These are phyloP conservation scores for Pterophyllum scalare DNA, from an alignment of 2,113 vertebrate genomes.

Conservation along the genomic window DNA sequence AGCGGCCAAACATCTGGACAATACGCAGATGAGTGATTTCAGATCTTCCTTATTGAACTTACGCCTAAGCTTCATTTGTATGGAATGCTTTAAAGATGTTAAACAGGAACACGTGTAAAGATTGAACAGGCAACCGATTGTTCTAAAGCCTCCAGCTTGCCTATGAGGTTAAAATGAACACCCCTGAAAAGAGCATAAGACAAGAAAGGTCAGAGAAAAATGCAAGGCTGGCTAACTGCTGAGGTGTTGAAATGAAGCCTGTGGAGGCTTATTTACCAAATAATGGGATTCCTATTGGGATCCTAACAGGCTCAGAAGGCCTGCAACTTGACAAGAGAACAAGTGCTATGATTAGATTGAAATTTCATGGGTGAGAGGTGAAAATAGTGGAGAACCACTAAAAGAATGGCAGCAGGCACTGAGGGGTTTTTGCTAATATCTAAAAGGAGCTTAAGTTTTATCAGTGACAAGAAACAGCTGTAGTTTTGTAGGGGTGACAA, in stretches of 20 bases:
- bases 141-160: neutral
- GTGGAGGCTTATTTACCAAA: constrained; percentile 28
- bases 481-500: neutral
- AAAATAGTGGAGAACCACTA: neutral
- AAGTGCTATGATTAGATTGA: constrained; percentile 32
- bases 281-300: constrained; percentile 21
- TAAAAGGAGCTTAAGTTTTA: neutral
- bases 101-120: neutral
- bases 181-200: neutral
- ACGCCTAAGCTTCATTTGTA: too few species aligned
- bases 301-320: constrained; percentile 29
- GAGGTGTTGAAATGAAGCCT: neutral
- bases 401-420: neutral
- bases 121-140: neutral
- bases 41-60: too few species aligned
- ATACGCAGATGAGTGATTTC: too few species aligned
- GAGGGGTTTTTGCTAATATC: neutral
- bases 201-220: neutral
- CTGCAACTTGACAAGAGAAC: constrained; percentile 23
- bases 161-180: neutral
- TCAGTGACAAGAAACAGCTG: neutral
- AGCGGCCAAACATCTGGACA: too few species aligned
- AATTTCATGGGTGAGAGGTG: neutral
- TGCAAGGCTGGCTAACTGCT: neutral
- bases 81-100: neutral